Evolutionary conservation across 2,888 invertebrate species (phyloP).

Genomic region (Ligdia adustata): DNA sequence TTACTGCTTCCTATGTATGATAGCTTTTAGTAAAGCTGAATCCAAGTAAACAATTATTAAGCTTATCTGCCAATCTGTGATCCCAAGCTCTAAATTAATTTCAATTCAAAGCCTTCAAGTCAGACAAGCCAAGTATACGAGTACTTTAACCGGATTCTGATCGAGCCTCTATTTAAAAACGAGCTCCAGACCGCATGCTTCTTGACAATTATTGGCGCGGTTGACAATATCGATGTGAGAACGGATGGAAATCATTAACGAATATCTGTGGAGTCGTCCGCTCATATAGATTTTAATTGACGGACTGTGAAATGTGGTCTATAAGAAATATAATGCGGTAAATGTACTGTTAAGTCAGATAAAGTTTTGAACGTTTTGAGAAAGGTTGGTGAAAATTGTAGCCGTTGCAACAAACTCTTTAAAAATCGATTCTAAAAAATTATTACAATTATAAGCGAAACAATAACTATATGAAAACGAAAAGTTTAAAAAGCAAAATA

Average conservation of each 20-base stretch:
- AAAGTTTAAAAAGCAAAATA: not conserved
- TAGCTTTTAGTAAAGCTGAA: too few relatives aligned
- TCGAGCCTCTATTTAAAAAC: conserved; percentile 13
- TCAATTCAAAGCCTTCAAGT: too few relatives aligned
- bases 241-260: conserved; percentile 50
- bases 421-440: too few relatives aligned
- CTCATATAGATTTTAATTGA: conserved; percentile 1
- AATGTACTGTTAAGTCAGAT: too few relatives aligned
- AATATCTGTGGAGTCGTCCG: conserved; percentile 37
- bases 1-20: too few relatives aligned
- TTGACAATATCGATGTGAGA: conserved; percentile 29
- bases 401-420: too few relatives aligned
- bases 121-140: conserved; percentile 1
- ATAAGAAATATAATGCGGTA: not conserved
- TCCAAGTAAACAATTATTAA: not conserved
- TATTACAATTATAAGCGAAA: too few relatives aligned
- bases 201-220: conserved; percentile 19
- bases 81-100: too few relatives aligned
- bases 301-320: not conserved
- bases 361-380: too few relatives aligned
- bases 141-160: conserved; percentile 9
- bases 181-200: conserved; percentile 15
- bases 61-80: too few relatives aligned
- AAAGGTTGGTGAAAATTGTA: too few relatives aligned
- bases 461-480: too few relatives aligned